phyloP scores from a whole-genome alignment of 2,888 invertebrate genomes.

The Rhagonycha lutea region DNA sequence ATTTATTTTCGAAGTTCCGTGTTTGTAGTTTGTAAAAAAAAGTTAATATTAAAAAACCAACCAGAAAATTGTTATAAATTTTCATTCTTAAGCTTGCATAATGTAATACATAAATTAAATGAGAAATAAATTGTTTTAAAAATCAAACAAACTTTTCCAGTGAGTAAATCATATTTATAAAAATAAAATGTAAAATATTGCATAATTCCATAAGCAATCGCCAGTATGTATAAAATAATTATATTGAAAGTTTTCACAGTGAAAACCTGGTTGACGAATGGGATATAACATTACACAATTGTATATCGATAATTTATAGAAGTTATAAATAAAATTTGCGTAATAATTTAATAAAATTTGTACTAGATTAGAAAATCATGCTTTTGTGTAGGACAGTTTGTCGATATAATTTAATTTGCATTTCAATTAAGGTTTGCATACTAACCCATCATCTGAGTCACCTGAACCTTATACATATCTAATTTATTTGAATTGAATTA shows the following conservation, averaged over 20 bases:
- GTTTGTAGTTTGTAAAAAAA: too few species aligned
- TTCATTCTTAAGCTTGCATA: background rate
- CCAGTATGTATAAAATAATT: background rate
- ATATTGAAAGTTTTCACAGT: background rate
- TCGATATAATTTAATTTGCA: background rate
- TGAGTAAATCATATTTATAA: background rate
- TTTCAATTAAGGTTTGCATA: background rate
- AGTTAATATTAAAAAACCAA: too few species aligned
- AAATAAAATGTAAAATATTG: background rate
- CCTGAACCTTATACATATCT: background rate
- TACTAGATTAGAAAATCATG: background rate
- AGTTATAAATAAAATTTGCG: background rate
- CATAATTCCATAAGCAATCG: background rate
- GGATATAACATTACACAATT: background rate
- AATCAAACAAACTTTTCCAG: background rate
- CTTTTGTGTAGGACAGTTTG: background rate
- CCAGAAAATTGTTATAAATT: background rate
- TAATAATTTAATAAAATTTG: background rate
- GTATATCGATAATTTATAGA: background rate
- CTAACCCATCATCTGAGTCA: background rate
- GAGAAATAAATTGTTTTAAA: background rate
- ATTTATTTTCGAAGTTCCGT: too few species aligned
- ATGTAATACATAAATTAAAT: background rate
- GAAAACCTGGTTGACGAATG: background rate
- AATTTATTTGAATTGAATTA: background rate